Evolutionary conservation across 2,113 vertebrate species (phyloP).

Genomic region (Leucoraja erinaceus): DNA sequence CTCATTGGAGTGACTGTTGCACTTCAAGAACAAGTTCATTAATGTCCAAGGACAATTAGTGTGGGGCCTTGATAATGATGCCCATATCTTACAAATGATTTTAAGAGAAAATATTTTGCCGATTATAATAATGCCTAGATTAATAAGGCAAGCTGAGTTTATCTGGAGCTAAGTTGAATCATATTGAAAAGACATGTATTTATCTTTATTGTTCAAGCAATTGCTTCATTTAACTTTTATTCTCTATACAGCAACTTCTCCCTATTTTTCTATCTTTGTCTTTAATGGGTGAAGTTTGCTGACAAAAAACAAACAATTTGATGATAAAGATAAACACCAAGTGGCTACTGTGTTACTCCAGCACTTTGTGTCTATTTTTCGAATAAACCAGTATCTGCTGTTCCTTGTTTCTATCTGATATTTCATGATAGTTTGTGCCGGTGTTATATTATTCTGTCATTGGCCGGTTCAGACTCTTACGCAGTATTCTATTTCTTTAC

Average conservation of each 20-base stretch:
- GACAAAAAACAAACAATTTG: background rate
- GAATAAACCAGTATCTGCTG: too few relatives aligned
- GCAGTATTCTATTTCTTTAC: background rate
- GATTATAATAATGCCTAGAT: background rate
- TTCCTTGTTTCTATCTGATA: too few relatives aligned
- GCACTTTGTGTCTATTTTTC: too few relatives aligned
- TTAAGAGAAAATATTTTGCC: background rate
- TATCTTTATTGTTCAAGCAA: background rate
- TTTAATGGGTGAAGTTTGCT: background rate
- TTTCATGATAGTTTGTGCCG: background rate
- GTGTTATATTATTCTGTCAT: background rate
- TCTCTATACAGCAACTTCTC: background rate
- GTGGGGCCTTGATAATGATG: too few relatives aligned
- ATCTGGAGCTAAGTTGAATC: background rate
- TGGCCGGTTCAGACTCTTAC: background rate
- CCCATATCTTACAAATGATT: background rate
- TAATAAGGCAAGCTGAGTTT: background rate
- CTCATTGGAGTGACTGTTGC: too few relatives aligned
- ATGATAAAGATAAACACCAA: background rate
- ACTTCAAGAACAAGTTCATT: too few relatives aligned
- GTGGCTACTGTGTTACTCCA: too few relatives aligned
- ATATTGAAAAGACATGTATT: background rate
- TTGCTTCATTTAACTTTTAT: background rate
- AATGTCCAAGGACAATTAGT: too few relatives aligned
- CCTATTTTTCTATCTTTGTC: background rate